Evolutionary conservation across 2,113 vertebrate species (phyloP).

Genomic region (Vombatus ursinus): DNA sequence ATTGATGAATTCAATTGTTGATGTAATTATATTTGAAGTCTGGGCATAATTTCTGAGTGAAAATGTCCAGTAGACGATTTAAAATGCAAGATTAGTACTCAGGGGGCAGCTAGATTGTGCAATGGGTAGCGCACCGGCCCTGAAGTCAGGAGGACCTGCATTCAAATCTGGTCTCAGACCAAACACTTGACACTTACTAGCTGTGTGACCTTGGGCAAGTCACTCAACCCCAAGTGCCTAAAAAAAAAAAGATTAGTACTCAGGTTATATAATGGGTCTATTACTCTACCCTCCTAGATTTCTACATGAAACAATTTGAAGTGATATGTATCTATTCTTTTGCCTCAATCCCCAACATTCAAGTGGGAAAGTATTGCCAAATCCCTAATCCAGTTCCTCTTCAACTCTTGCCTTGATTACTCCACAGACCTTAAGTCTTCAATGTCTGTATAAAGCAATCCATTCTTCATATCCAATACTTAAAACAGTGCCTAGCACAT

Average conservation of each 20-base stretch:
- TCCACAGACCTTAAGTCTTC: neutral
- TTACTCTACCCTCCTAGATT: neutral
- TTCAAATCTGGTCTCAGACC: too few relatives aligned
- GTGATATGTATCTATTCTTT: neutral
- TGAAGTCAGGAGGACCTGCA: too few relatives aligned
- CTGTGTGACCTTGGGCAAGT: too few relatives aligned
- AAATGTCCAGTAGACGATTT: neutral
- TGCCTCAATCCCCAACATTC: neutral
- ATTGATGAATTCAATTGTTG: neutral
- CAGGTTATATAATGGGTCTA: neutral
- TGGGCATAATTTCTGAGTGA: neutral
- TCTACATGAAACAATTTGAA: neutral
- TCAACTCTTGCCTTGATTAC: neutral
- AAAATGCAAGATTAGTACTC: too few relatives aligned
- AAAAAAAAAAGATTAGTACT: neutral
- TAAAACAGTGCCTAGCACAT: neutral
- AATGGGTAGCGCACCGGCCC: too few relatives aligned
- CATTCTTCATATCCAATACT: neutral
- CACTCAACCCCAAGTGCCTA: too few relatives aligned
- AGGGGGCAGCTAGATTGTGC: too few relatives aligned
- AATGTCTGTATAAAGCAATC: neutral
- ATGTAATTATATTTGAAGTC: neutral
- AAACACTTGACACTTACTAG: too few relatives aligned
- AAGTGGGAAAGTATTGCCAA: neutral
- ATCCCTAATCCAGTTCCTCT: neutral